Evolutionary conservation across 2,888 invertebrate genomes (phyloP), one percentile per base, ranked within the genome.

Genomic region (Halictus ligatus): DNA sequence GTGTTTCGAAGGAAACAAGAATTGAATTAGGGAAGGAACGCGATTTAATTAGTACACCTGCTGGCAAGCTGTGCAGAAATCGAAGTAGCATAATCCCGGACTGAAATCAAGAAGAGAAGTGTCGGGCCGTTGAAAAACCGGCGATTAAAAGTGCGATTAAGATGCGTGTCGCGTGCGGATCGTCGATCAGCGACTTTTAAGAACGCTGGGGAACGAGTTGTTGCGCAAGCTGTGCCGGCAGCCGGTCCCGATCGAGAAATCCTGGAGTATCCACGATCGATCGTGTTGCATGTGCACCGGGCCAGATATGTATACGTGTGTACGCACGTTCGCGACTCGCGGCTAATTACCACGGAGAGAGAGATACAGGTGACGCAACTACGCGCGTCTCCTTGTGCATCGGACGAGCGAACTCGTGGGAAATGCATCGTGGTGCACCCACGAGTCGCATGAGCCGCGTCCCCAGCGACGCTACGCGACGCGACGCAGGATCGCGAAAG

Each of bases 401-500:
- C 29, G n/a, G 60, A 29, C 73, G 46, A 48, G 78, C 35, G n/a
- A 64, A 48, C 74, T 64, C 79, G 79, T 80, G 79, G 74, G 79
- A 80, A 80, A 80, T 29, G 79, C 64, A 40, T 48, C 72, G 25
- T 35, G 40, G 54, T 29, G 58, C 75, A 25, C 75, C 60, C 75
- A 40, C 58, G 25, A 46, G 8, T 35, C 77, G 48, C 67, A 46
- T 3, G 67, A 48, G 67, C 21, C 18, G 73, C 21, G 29, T 73
- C 18, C 50, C 35, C 43, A 10, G 43, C 25, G 77, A 12, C 67
- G 64, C 43, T 8, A 8, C 43, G 58, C 29, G 5, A 15, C 50
- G 71, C 48, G 35, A 48, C 64, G 35, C 21, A 8, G 40, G 40
- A 80, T 80, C 89, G 90, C 87, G 90, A 90, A 90, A 90, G 87